Evolutionary conservation across 2,113 vertebrate species (phyloP), one percentile per base, ranked within the genome.

Genomic region (Ageneiosus marmoratus): DNA sequence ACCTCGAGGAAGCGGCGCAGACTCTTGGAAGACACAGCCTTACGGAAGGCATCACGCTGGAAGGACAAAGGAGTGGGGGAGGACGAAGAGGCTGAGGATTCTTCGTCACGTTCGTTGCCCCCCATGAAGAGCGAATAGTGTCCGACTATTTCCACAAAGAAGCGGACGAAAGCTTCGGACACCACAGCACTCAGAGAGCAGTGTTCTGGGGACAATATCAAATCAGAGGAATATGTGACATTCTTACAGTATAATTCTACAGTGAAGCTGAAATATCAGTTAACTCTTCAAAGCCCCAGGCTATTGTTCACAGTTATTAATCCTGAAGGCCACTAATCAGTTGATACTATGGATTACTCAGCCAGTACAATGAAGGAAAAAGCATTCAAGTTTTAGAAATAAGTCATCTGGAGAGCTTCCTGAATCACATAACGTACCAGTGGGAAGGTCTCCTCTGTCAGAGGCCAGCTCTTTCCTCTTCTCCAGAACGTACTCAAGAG

Each of bases 161-260:
- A 99, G 65, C 97, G 97, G 77, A 98, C 97, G n/a, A 99, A 98
- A 27, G 97, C 96, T 89, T 99, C 97, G 0, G 97, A 98, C 50
- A 97, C 97, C 90, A 97, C 95, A 0, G 95, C 90, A 0, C 96
- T 95, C 92, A 98, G 90, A 78, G 94, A 93, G 88, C 85, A 89
- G 80, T 88, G 92, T 86, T 94, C 94, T 95, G 44, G 8, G 77
- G 48, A 53, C 10, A 74, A 4, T 24, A 73, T 69, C 48, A 41
- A 63, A 79, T 15, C 20, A 50, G 7, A 51, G 46, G 12, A 48
- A n/a, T 44, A 70, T 0, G 1, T 37, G 24, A 55, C 48, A 44
- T 41, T 24, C 12, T 44, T 7, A 9, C 37, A 3, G 6, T 32
- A 9, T 3, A 72, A 29, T n/a, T 41, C n/a, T 2, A 27, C 6